Evolutionary conservation across 2,797 vertebrate species (phyloP), one percentile per base, ranked within the genome.

Genomic region (Acipenser oxyrinchus): DNA sequence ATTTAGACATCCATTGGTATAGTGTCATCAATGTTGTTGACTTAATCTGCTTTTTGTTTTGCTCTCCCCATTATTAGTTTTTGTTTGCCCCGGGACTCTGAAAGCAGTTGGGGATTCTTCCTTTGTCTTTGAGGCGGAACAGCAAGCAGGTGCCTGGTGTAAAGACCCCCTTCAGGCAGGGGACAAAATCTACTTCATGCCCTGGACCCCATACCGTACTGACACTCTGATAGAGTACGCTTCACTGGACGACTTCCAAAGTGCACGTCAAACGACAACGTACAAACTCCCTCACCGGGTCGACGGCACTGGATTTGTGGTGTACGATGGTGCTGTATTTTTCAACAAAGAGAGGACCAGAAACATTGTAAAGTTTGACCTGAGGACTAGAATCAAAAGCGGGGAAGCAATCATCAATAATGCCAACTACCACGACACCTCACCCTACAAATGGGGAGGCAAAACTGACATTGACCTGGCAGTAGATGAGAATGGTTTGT

Each of bases 111-210:
- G 95, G 88, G 95, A 99, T 74, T 92, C 96, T 68, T 93, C 95
- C 68, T 95, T 95, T 91, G 90, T 96, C 72, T 99, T 95, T 81
- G 95, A 99, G 90, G 96, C 94, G 79, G 97, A 99, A 80, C 97
- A 99, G 84, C 98, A 99, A 89, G 95, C 96, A 8, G 97, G 97
- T 66, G 93, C 97, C 78, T 99, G 97, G 97, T 99, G 97, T 87
- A 98, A 98, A 89, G 97, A 99, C 83, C 97, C 97, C 60, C 94
- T 99, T 68, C 97, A 99, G 86, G 96, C 96, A 48, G 95, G 90
- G 70, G 97, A 99, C 90, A 99, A 99, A 91, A 96, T 98, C 84
- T 99, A 98, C 91, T 98, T 97, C 84, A 99, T 99, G 97, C 97
- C 97, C 65, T 99, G 97, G 97, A 99, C 95, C 79, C 96, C 97